Evolutionary conservation across 2,797 vertebrate species (phyloP), one percentile per base, ranked within the genome.

Genomic region (Avahi laniger): DNA sequence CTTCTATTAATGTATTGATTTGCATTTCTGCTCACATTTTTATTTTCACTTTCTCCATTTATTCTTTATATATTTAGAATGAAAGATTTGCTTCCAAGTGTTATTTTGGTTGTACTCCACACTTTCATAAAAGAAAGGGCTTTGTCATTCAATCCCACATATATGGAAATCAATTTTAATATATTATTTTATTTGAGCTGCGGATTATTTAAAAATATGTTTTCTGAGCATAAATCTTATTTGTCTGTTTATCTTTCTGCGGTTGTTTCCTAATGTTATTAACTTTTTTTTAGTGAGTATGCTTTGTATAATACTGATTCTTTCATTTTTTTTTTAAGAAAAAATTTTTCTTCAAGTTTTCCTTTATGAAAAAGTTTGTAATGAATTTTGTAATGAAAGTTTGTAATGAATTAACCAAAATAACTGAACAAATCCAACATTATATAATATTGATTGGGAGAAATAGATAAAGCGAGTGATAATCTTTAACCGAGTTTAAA

Each of bases 351-450:
- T 43, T 43, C 41, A 7, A 43, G 41, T 43, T 43, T 43, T 33
- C 7, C 2, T 20, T 26, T n/a, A 22, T 43, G 2, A 0, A 61
- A 1, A 30, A 30, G 7, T 9, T 1, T 59, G 9, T 30, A 50
- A 15, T 9, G 17, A 69, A 69, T 50, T 79, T 50, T 72, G 22
- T 72, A 52, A 8, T 54, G 41, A 91, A 79, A n/a, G n/a, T 79
- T 50, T 72, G 22, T 72, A 52, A 8, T 54, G 41, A 91, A 79
- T 65, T 76, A 46, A 76, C 46, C 11, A 18, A 15, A 96, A 14
- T 61, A 83, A 72, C 17, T 61, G 41, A 72, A 83, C 26, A 69
- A 33, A 18, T 1, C 0, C 2, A 75, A 63, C 3, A 75, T 2
- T 63, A 33, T 52, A 61, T 54, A 43, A 26, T 83, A 59, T 35